Base-by-base conservation (phyloP, 2,113 vertebrate genomes). In the Toxotes chatareus region DNA sequence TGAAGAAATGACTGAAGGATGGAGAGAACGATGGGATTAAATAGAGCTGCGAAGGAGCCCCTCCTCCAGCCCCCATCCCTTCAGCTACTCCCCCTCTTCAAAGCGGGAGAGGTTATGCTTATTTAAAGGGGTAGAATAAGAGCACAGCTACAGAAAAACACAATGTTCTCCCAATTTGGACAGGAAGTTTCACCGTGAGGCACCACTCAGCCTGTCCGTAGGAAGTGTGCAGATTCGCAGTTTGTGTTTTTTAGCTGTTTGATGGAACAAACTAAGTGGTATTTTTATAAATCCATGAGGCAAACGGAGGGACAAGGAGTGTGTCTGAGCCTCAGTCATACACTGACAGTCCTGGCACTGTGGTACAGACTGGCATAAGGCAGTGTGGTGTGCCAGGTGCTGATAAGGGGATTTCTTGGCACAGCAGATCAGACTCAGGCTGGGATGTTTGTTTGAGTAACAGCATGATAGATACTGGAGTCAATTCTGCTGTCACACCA, bases 331-430 rank as follows among this genome's bases (percentile, higher is more conserved):
- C 42, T 38, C 84, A 82, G 80, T 76, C 79, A 32, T 2, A 44
- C 59, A 40, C 79, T 73, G 70, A 34, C 80, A 79, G 79, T 21
- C 82, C 63, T 92, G 86, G 86, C 87, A 89, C 60, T 2, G 68
- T 8, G 77, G 73, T 14, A 38, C 59, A 13, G 27, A 42, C 80
- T 91, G 91, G 91, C 90, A 88, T 55, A 42, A 88, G 85, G 85
- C 73, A 13, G 70, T 7, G 57, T 51, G 85, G 90, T 85, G 92
- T 95, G 94, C 86, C 90, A 92, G 90, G 79, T 83, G 86, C 84
- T 92, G 94, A 95, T 95, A 94, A 95, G 90, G 82, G 89, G 90
- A 91, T 93, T 88, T 86, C 79, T 88, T 79, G 84, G 91, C 83
- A 66, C 77, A 59, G 72, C 66, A 74, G 79, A 76, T 84, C 87